Conservation (phyloP, 2,888 invertebrate genomes). For the Arrhopalites spinosus region DNA sequence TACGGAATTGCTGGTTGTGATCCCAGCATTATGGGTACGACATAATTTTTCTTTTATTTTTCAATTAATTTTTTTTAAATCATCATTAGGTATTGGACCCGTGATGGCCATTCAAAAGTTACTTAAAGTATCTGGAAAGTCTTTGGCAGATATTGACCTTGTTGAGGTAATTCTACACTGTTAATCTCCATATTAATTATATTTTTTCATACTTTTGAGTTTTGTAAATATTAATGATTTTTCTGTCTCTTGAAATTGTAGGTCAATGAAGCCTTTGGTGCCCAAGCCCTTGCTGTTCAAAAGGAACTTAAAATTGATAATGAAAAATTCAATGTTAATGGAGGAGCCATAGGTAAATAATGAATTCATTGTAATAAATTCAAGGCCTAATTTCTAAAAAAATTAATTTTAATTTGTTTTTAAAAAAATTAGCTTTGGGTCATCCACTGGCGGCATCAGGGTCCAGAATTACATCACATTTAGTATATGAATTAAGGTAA, state of each 20-base stretch:
- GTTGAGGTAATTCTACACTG: constrained; percentile 88
- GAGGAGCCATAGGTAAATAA: constrained; percentile 78
- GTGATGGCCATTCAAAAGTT: constrained; percentile 89
- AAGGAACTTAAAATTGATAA: constrained; percentile 85
- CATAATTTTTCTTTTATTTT: too few relatives aligned
- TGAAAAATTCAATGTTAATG: constrained; percentile 88
- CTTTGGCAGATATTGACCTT: constrained; percentile 85
- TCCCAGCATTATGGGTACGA: constrained; percentile 75
- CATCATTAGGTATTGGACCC: constrained; percentile 99
- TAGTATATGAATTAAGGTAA: constrained; percentile 80
- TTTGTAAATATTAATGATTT: too few relatives aligned
- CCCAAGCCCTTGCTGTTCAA: constrained; percentile 90
- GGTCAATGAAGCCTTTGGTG: constrained; percentile 95
- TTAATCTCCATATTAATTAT: constrained; percentile 1
- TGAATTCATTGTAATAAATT: not conserved
- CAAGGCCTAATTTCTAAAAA: not conserved
- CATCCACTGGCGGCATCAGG: constrained; percentile 97
- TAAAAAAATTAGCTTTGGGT: constrained; percentile 72
- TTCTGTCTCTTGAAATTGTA: too few relatives aligned
- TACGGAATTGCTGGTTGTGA: constrained; percentile 95
- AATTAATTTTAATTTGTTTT: not conserved
- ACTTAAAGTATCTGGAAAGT: constrained; percentile 76
- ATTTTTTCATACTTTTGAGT: too few relatives aligned
- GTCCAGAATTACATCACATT: constrained; percentile 85
- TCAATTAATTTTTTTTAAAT: too few relatives aligned